These are phyloP conservation scores for Verasper variegatus DNA, from an alignment of 2,113 vertebrate species.

Conservation along the genomic window DNA sequence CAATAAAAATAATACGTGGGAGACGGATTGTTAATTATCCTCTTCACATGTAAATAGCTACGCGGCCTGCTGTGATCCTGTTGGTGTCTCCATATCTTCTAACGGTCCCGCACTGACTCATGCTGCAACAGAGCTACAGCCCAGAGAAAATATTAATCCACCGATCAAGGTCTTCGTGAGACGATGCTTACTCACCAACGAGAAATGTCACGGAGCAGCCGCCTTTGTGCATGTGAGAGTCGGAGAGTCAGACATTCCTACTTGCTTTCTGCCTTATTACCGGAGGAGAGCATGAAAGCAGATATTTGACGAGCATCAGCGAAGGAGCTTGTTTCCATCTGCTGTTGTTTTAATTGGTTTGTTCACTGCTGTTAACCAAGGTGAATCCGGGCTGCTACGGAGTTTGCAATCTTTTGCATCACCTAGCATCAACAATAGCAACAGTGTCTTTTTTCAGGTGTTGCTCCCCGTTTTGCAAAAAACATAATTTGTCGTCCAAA, in stretches of 20 bases:
- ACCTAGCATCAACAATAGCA: too few species aligned
- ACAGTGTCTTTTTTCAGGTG: too few species aligned
- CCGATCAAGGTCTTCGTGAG: conserved; percentile 22
- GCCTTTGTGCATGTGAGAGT: background rate
- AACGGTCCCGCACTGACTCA: conserved; percentile 59
- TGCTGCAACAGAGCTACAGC: conserved; percentile 31
- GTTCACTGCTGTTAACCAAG: background rate
- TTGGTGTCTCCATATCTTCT: conserved; percentile 42
- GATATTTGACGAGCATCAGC: background rate
- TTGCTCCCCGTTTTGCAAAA: too few species aligned
- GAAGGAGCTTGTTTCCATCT: background rate
- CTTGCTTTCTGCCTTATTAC: background rate
- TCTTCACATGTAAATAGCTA: conserved; percentile 60
- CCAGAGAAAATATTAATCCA: conserved; percentile 6
- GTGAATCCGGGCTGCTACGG: too few species aligned
- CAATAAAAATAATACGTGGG: conserved; percentile 73
- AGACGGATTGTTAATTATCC: conserved; percentile 62
- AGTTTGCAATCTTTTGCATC: too few species aligned
- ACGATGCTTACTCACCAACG: conserved; percentile 16
- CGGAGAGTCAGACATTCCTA: background rate
- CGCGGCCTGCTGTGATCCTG: conserved; percentile 36
- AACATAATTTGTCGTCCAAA: too few species aligned
- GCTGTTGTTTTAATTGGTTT: conserved; percentile 22
- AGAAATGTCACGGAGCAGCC: background rate
- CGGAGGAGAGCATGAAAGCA: conserved; percentile 10